Base-by-base conservation (phyloP, 2,797 vertebrate species). In the Falco rusticolus region DNA sequence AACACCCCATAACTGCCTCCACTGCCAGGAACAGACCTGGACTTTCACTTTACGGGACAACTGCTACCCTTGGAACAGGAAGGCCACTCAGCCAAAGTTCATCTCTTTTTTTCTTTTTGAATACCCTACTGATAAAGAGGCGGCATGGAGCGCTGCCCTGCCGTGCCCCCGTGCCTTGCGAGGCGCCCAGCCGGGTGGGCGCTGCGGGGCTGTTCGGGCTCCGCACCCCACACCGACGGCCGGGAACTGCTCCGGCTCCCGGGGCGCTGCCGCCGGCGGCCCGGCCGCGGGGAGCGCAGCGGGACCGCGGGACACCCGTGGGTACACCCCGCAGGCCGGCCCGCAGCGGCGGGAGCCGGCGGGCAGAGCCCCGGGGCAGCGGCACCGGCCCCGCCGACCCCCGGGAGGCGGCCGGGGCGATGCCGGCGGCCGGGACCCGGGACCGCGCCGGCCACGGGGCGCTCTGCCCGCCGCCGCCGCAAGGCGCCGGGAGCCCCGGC, bases 151-250 rank as follows among this genome's bases (percentile, higher is more conserved):
- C 80, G 66, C 78, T 34, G 50, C 88, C 74, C 17, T 47, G 61
- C 64, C 16, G 54, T 17, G 4, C 79, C 57, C 50, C 21, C 72
- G 9, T 25, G 51, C 66, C 78, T n/a, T 5, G 13, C 29, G 50
- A 34, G 47, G 13, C 63, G 68, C 31, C 43, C 81, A 47, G 25
- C 53, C 72, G 18, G 21, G 61, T 14, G 28, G 10, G 20, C 3
- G 21, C 65, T 16, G 4, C 0, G 9, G 33, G 12, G 4, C 2
- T 3, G 33, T 2, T 7, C 72, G 1, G 4, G 1, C 19, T 51
- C 3, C 1, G 63, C 39, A 31, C 7, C 65, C 57, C 43, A 4
- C 26, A 1, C 43, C 4, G 70, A 20, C 56, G 34, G 22, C 54
- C 48, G 71, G 66, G 82, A 64, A 11, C 0, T 2, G 29, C 69